A percentile compares a stretch with the other conserved stretches of the same genome.
phyloP scores from a whole-genome alignment of 2,113 vertebrate species.

The Notothenia rossii region DNA sequence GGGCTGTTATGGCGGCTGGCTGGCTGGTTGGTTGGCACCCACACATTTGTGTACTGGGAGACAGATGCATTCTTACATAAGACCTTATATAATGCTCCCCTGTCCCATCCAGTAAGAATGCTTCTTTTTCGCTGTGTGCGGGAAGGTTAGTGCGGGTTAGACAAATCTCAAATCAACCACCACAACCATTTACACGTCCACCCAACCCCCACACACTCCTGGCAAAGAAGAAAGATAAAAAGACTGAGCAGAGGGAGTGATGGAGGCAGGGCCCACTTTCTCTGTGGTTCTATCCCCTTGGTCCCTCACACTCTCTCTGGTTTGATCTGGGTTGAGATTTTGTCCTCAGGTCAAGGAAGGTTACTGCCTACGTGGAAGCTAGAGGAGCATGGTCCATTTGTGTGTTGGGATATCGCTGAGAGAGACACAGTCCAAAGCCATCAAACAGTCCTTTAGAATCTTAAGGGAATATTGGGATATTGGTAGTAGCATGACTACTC shows the following conservation, averaged over 20 bases:
- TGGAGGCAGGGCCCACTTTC: constrained; percentile 24
- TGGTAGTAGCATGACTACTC: constrained; percentile 20
- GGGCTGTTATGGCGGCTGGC: constrained; percentile 65
- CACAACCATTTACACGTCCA: constrained; percentile 1
- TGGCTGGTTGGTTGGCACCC: constrained; percentile 72
- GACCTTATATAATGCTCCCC: constrained; percentile 79
- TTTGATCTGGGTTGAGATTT: constrained; percentile 17
- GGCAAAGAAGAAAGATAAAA: constrained; percentile 51
- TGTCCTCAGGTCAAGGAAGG: constrained; percentile 30
- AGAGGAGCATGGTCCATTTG: not conserved
- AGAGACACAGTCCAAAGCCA: constrained; percentile 5
- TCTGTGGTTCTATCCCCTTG: constrained; percentile 9
- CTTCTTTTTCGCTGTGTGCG: constrained; percentile 63
- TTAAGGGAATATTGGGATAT: constrained; percentile 6
- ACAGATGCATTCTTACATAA: constrained; percentile 86
- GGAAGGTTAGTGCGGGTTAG: constrained; percentile 62
- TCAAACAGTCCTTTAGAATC: constrained; percentile 14
- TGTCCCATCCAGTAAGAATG: constrained; percentile 70
- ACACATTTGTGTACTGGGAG: constrained; percentile 77
- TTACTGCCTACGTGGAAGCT: constrained; percentile 12
- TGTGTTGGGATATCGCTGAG: not conserved
- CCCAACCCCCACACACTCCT: constrained; percentile 29
- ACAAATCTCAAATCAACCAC: constrained; percentile 51
- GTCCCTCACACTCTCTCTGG: constrained; percentile 14
- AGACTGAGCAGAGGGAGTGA: constrained; percentile 26